Evolutionary conservation across 2,113 vertebrate genomes (phyloP).

Genomic region (Nipponia nippon): DNA sequence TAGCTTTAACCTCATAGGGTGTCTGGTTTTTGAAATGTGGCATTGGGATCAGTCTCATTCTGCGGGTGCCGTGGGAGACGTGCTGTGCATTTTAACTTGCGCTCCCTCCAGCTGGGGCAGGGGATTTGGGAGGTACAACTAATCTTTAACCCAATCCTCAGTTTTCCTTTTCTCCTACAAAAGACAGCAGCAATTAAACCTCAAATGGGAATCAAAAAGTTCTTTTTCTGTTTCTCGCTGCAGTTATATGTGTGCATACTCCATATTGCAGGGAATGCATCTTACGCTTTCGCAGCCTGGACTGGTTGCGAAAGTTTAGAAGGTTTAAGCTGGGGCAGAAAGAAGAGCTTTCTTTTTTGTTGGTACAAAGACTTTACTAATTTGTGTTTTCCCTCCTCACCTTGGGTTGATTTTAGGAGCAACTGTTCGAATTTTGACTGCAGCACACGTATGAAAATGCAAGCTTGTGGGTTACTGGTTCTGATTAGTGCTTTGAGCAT

Average conservation of each 20-base stretch:
- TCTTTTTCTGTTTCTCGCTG: not conserved
- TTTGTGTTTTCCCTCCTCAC: not conserved
- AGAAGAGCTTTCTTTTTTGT: not conserved
- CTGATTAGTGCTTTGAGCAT: not conserved
- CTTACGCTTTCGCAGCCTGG: not conserved
- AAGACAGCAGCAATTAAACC: not conserved
- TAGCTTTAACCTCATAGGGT: not conserved
- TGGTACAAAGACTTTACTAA: not conserved
- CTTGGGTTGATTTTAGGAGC: not conserved
- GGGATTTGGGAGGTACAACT: not conserved
- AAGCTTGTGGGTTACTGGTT: not conserved
- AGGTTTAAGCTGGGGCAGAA: not conserved
- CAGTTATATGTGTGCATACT: not conserved
- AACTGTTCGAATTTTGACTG: not conserved
- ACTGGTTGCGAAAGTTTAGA: not conserved
- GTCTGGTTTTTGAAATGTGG: constrained; percentile 16
- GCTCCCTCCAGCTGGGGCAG: not conserved
- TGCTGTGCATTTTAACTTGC: not conserved
- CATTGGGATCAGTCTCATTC: not conserved
- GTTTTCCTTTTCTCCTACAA: not conserved
- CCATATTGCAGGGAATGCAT: not conserved
- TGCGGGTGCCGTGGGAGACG: not conserved
- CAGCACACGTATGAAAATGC: not conserved
- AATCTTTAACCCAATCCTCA: not conserved
- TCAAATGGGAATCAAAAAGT: not conserved